Conservation (phyloP, 2,113 vertebrate genomes). For the Xerus inauris region DNA sequence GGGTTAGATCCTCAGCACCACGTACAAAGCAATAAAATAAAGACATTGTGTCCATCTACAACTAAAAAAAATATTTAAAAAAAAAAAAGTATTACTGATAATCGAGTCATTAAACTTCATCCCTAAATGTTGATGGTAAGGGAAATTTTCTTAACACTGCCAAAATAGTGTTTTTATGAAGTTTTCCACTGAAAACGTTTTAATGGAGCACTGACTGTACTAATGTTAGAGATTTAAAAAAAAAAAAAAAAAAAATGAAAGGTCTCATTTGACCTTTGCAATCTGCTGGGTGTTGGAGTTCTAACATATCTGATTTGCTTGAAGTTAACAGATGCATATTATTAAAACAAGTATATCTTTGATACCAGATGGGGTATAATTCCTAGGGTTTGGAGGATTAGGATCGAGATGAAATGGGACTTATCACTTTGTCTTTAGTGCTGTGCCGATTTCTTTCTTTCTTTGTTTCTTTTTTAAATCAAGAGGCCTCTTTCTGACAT, state of each 20-base stretch:
- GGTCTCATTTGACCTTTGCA: background rate
- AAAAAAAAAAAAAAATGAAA: background rate
- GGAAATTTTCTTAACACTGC: conserved; percentile 35
- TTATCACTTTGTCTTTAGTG: conserved; percentile 28
- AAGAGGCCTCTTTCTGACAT: conserved; percentile 59
- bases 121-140: conserved; percentile 4
- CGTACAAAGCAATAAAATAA: too few relatives aligned
- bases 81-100: background rate
- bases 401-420: conserved; percentile 9
- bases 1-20: too few relatives aligned
- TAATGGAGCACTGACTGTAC: background rate
- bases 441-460: background rate
- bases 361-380: conserved; percentile 37
- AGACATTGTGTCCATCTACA: too few relatives aligned
- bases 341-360: conserved; percentile 63
- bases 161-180: conserved; percentile 20
- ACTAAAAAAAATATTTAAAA: too few relatives aligned
- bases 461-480: background rate
- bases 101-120: conserved; percentile 49
- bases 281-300: conserved; percentile 1
- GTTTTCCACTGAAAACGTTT: conserved; percentile 39
- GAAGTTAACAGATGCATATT: conserved; percentile 39
- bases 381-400: conserved; percentile 52
- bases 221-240: background rate
- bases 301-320: conserved; percentile 36